Percentiles rank a stretch among this genome's conserved stretches.
Evolutionary conservation across 2,888 invertebrate genomes (phyloP).

Genomic region (Clanis bilineata): DNA sequence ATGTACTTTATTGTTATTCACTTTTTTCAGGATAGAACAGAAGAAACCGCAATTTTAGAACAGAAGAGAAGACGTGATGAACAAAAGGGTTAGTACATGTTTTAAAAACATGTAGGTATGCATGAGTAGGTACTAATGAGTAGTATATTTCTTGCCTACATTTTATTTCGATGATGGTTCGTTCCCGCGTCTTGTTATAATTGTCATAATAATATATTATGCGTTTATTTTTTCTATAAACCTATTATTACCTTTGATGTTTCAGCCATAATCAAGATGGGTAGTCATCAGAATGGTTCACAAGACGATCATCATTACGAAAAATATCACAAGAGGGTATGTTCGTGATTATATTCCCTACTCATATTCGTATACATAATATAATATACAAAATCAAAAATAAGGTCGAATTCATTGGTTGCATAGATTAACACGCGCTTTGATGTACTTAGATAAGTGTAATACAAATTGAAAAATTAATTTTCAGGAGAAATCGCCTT

Average conservation of each 20-base stretch:
- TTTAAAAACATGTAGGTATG: neutral
- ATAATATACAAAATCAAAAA: no score
- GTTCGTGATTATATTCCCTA: slow-evolving; percentile 26
- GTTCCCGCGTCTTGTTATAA: no score
- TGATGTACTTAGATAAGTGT: neutral
- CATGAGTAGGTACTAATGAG: no score
- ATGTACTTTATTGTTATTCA: neutral
- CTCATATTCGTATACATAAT: no score
- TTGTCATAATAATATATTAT: no score
- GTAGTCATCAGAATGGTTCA: slow-evolving; percentile 89
- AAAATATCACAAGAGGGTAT: slow-evolving; percentile 89
- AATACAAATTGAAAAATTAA: slow-evolving; percentile 27
- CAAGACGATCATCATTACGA: slow-evolving; percentile 87
- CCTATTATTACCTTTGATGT: no score
- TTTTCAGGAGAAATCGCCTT: slow-evolving; percentile 91
- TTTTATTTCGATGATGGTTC: neutral
- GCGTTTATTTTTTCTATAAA: no score
- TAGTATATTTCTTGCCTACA: neutral
- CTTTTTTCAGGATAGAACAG: slow-evolving; percentile 85
- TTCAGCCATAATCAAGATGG: slow-evolving; percentile 81
- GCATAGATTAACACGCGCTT: neutral
- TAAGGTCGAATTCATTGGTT: no score
- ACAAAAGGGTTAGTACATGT: slow-evolving; percentile 84
- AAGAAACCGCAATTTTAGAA: slow-evolving; percentile 86
- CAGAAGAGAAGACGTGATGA: slow-evolving; percentile 91